Evolutionary conservation across 2,888 invertebrate species (phyloP), one percentile per base, ranked within the genome.

Genomic region (Microctonus aethiopoides): DNA sequence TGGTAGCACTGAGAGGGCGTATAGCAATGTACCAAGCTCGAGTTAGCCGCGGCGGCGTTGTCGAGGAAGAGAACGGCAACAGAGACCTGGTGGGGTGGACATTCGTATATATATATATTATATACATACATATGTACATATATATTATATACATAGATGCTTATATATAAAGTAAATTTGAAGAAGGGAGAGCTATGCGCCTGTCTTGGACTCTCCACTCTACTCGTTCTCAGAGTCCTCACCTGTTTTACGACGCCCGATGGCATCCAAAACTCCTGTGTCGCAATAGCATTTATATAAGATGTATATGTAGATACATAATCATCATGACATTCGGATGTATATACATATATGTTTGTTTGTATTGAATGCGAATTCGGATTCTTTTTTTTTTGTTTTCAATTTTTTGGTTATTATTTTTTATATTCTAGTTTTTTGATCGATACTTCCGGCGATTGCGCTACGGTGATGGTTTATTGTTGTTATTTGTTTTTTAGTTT

Each of bases 11-110:
- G 78, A 75, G 84, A 84, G 84, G 84, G 84, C 85, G 86, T 86
- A 84, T 82, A 84, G 84, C 72, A 81, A 82, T 80, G 83, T 79
- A 83, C 80, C 82, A 64, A 65, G 68, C 72, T 74, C 73, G 67
- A 75, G 74, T 79, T 79, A 78, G 80, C 78, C 72, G 77, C 76
- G 76, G 73, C 75, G 82, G 79, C 77, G 79, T 79, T 74, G 74
- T 72, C 75, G 78, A 46, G 16, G 16, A 46, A 7, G 16, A 46
- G n/a, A 46, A 4, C 46, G 16, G n/a, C 46, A n/a, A 46, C 2
- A 46, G 46, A 16, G 46, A n/a, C 9, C 7, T n/a, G n/a, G n/a
- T n/a, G n/a, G 46, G 46, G 7, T 46, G 46, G 16, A n/a, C 46
- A 46, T 46, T 46, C 16, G n/a, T n/a, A 7, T 16, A 0, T 20